phyloP scores from a whole-genome alignment of 2,888 invertebrate species.

The Cantharis lateralis region DNA sequence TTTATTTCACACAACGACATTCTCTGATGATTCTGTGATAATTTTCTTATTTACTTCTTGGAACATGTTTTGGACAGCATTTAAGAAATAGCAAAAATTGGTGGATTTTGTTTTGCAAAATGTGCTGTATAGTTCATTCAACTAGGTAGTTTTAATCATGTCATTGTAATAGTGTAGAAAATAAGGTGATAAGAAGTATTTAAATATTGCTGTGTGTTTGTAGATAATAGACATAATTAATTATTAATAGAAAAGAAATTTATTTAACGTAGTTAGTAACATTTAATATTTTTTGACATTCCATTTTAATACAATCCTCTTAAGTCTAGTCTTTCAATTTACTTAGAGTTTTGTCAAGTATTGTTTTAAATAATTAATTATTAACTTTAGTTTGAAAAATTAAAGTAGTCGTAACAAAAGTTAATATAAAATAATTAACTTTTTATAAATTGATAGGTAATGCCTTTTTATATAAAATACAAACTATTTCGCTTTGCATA shows the following conservation, averaged over 20 bases:
- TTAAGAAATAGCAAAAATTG: background rate
- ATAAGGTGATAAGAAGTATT: conserved; percentile 42
- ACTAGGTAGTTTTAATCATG: conserved; percentile 19
- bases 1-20: conserved; percentile 23
- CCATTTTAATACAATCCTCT: conserved; percentile 20
- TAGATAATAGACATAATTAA: conserved; percentile 35
- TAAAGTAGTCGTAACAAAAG: background rate
- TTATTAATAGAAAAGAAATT: background rate
- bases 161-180: conserved; percentile 25
- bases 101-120: conserved; percentile 19
- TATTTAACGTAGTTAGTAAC: background rate
- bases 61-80: conserved; percentile 24
- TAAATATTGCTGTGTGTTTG: conserved; percentile 49
- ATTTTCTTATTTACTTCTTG: conserved; percentile 18
- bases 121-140: conserved; percentile 18
- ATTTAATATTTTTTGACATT: conserved; percentile 25
- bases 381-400: background rate
- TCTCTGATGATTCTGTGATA: conserved; percentile 28
- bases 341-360: background rate
- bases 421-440: background rate
- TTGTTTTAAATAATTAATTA: background rate
- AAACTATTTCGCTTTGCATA: conserved; percentile 1
- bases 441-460: background rate
- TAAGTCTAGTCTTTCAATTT: conserved; percentile 3
- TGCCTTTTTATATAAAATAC: background rate